Percentiles rank a stretch among this genome's conserved stretches.
Conservation (phyloP, 2,888 invertebrate species). For the Saturnia japonica region DNA sequence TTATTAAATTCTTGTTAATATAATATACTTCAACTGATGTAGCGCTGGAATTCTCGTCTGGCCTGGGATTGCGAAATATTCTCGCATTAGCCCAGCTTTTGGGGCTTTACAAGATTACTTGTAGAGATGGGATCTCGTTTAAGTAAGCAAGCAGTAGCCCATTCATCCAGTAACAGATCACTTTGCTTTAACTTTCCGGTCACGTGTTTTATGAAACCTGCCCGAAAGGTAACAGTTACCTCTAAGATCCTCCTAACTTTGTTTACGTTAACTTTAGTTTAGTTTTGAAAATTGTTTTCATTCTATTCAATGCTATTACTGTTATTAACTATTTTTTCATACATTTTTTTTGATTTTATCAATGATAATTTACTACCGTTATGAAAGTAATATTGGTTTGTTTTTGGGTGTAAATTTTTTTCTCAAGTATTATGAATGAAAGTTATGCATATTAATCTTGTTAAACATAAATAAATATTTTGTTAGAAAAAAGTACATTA, state of each 20-base stretch:
- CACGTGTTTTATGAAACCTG: slow-evolving; percentile 7
- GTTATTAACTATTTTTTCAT: not conserved
- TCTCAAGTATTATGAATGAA: not conserved
- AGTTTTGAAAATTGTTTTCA: not conserved
- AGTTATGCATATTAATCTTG: not conserved
- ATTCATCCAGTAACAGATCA: slow-evolving; percentile 3
- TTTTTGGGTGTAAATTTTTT: not conserved
- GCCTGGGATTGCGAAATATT: not conserved
- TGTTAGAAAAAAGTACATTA: not conserved
- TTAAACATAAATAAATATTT: not conserved
- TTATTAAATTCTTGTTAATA: not conserved
- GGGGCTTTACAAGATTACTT: slow-evolving; percentile 5
- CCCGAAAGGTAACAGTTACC: not conserved
- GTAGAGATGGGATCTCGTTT: not conserved
- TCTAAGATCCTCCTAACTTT: slow-evolving; percentile 1
- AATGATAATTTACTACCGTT: not conserved
- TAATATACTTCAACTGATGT: no score
- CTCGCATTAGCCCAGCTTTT: slow-evolving; percentile 7
- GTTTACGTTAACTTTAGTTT: not conserved
- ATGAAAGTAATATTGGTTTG: not conserved
- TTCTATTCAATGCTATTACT: not conserved
- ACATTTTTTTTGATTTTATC: not conserved
- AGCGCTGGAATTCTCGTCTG: not conserved
- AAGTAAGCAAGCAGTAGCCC: not conserved
- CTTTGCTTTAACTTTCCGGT: slow-evolving; percentile 8